A percentile compares a stretch with the other conserved stretches of the same genome.
Conservation (phyloP, 2,113 vertebrate species). For the Guaruba guarouba region DNA sequence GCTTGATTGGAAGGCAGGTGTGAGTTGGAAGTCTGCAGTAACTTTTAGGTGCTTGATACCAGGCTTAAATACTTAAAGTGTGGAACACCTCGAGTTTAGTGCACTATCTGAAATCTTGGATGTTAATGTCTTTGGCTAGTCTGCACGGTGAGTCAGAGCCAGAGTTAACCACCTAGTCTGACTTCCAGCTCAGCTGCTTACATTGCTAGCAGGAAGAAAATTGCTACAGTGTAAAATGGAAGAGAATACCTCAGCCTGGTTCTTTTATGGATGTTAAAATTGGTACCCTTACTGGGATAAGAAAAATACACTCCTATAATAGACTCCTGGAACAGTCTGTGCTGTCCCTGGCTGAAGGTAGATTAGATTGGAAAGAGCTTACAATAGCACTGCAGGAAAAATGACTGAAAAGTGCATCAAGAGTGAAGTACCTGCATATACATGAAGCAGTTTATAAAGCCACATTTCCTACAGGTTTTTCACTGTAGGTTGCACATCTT, state of each 20-base stretch:
- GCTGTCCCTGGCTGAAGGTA: neutral
- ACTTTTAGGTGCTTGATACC: neutral
- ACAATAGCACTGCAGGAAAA: neutral
- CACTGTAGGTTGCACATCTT: neutral
- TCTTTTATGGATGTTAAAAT: neutral
- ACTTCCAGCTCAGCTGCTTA: neutral
- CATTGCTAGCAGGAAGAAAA: neutral
- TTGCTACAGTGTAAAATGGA: neutral
- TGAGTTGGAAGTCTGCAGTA: neutral
- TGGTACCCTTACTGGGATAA: neutral
- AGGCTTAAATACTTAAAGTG: neutral
- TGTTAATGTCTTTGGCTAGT: neutral
- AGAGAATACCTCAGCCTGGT: neutral
- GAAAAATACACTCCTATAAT: neutral
- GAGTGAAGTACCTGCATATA: neutral
- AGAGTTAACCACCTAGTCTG: neutral
- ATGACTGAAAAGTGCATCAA: neutral
- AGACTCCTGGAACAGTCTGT: neutral
- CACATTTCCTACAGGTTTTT: neutral
- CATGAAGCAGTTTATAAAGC: neutral
- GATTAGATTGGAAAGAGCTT: neutral
- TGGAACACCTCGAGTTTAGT: neutral
- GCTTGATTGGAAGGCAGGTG: neutral
- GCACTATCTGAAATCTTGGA: neutral
- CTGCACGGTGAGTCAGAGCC: neutral